These are phyloP conservation scores for Xiphorhynchus erythropygius DNA, from an alignment of 2,797 vertebrate species.

Conservation along the genomic window DNA sequence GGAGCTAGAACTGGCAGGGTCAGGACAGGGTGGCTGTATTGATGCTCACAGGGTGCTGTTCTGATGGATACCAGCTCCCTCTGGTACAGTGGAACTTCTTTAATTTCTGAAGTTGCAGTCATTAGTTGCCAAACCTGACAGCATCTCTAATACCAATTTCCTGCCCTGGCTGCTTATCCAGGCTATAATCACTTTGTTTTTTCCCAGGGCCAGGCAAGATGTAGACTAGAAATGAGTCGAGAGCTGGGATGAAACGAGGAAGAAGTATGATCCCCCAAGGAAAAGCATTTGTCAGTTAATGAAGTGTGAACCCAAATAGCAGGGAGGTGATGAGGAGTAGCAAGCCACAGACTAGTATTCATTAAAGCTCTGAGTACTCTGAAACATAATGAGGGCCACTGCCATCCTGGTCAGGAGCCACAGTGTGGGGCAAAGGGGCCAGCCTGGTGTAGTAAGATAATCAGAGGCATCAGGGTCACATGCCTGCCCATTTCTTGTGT, in stretches of 20 bases:
- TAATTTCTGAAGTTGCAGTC: background rate
- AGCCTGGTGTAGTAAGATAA: background rate
- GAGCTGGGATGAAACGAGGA: background rate
- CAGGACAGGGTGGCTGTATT: background rate
- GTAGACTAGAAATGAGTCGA: background rate
- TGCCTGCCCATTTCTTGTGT: background rate
- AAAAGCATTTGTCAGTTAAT: slow-evolving; percentile 30
- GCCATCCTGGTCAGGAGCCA: background rate
- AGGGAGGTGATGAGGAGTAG: background rate
- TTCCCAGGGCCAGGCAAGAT: background rate
- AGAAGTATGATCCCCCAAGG: background rate
- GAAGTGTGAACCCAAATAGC: slow-evolving; percentile 19
- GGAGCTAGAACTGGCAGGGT: background rate
- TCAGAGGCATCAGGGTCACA: background rate
- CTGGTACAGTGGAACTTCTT: background rate
- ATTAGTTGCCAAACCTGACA: background rate
- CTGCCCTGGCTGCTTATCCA: background rate
- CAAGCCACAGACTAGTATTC: background rate
- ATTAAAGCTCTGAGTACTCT: background rate
- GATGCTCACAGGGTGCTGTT: background rate
- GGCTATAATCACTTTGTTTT: background rate
- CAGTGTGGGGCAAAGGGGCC: background rate
- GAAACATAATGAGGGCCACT: background rate
- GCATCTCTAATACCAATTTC: background rate
- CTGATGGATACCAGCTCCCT: background rate